Conservation (phyloP, 64 coral and sea anemone genomes). For the Porites lutea region DNA sequence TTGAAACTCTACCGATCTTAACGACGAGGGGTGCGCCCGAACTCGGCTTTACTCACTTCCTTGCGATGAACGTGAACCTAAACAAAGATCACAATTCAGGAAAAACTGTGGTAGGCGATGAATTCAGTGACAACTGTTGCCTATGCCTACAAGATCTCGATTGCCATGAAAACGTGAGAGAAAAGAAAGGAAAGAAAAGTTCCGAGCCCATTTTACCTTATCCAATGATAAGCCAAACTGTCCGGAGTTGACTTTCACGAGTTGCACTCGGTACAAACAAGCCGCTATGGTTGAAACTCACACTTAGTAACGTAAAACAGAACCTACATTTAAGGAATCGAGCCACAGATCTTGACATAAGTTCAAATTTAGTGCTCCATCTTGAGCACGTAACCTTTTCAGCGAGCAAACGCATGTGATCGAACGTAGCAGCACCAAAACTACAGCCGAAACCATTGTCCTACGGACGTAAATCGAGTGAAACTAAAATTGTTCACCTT, state of each 20-base stretch:
- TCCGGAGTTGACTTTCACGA: conserved; percentile 22
- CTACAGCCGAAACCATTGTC: conserved; percentile 35
- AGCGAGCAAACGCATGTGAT: conserved; percentile 32
- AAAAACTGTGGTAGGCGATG: not conserved
- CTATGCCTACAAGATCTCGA: not conserved
- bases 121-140: not conserved
- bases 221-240: not conserved
- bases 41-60: conserved; percentile 40
- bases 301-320: not conserved
- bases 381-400: not conserved
- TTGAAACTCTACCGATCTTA: not conserved
- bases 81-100: not conserved
- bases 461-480: conserved; percentile 20
- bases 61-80: conserved; percentile 12
- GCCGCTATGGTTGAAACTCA: not conserved
- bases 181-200: not conserved
- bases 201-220: not conserved
- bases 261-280: conserved; percentile 10
- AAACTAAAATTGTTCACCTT: conserved; percentile 48
- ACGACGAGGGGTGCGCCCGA: conserved; percentile 35
- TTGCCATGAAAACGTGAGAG: not conserved
- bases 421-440: conserved; percentile 42
- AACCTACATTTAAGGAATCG: not conserved
- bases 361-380: not conserved
- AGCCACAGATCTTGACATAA: not conserved